Evolutionary conservation across 2,797 vertebrate species (phyloP).

Genomic region (Uromys caudimaculatus): DNA sequence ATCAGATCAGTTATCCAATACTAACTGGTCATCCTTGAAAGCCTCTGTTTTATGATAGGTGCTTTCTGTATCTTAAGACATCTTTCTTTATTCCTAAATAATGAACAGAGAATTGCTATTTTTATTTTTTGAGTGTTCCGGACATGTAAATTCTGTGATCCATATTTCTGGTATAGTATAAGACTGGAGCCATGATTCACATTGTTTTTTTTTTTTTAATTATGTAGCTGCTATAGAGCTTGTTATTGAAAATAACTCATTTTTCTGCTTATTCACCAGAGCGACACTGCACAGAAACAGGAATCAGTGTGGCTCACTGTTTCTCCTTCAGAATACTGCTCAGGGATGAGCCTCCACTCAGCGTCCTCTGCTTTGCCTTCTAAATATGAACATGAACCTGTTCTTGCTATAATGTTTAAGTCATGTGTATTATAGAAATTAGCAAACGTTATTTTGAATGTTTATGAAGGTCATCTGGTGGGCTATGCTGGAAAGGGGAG

Average conservation of each 20-base stretch:
- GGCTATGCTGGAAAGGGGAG: not conserved
- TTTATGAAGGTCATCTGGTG: not conserved
- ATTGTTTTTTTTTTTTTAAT: not conserved
- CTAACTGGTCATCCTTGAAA: not conserved
- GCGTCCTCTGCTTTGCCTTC: not conserved
- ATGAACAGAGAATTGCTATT: not conserved
- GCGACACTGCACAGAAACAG: not conserved
- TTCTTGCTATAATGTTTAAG: not conserved
- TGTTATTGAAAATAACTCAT: not conserved
- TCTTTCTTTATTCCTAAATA: not conserved
- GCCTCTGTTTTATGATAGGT: not conserved
- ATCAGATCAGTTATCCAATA: not conserved
- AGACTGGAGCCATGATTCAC: not conserved
- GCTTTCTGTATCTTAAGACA: not conserved
- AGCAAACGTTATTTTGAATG: not conserved
- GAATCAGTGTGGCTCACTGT: too few species aligned
- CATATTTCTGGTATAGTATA: not conserved
- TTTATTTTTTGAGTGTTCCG: not conserved
- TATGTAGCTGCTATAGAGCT: not conserved
- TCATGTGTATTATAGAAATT: not conserved
- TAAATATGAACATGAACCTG: not conserved
- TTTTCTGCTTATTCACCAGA: not conserved
- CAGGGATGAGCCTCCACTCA: not conserved
- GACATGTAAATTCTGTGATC: not conserved
- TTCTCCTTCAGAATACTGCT: not conserved